phyloP scores from a whole-genome alignment of 2,888 invertebrate genomes.

The Cryptosula pallasiana region DNA sequence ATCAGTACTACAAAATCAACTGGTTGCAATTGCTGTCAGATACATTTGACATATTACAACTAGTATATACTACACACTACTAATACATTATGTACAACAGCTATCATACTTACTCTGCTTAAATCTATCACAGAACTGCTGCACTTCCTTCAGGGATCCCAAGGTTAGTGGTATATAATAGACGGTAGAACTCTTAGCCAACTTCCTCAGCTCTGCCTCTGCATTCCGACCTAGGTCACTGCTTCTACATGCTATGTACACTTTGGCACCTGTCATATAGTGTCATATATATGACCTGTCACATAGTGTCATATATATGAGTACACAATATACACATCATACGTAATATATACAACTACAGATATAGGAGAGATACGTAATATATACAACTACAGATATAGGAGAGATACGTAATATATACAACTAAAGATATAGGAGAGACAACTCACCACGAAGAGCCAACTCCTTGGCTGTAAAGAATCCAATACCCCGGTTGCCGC shows the following conservation, averaged over 20 bases:
- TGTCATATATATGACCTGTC: neutral
- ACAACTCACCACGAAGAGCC: neutral
- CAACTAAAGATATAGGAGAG: no score
- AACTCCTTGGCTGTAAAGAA: slow-evolving; percentile 19
- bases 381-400: no score
- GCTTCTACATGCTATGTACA: slow-evolving; percentile 21
- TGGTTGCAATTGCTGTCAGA: neutral
- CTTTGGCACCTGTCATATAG: neutral
- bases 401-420: no score
- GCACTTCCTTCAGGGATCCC: neutral
- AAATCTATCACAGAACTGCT: neutral
- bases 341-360: no score
- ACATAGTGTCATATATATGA: no score
- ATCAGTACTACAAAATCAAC: neutral
- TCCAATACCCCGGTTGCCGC: slow-evolving; percentile 12
- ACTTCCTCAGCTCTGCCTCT: neutral
- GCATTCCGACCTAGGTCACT: neutral
- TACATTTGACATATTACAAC: neutral
- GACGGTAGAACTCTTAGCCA: neutral
- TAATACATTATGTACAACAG: no score
- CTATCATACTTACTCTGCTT: neutral
- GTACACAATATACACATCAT: no score
- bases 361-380: no score
- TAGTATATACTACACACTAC: neutral
- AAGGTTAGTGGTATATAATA: neutral